phyloP scores from a whole-genome alignment of 2,888 invertebrate genomes.

The Cylloceria caligata region DNA sequence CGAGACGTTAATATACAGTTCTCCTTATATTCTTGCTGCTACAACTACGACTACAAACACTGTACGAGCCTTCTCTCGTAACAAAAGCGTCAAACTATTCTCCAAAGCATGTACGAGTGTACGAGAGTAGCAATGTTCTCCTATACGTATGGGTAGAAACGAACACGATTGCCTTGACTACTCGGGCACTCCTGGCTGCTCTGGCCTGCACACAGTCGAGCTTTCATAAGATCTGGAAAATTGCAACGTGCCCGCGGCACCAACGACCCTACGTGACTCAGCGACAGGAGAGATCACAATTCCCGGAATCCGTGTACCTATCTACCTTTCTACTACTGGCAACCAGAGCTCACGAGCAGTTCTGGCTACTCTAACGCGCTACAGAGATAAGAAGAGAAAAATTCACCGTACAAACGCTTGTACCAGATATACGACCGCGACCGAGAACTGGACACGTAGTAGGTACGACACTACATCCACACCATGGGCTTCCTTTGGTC shows the following conservation, averaged over 20 bases:
- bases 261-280: constrained; percentile 68
- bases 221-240: constrained; percentile 68
- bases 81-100: constrained; percentile 55
- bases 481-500: neutral
- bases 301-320: constrained; percentile 63
- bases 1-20: neutral
- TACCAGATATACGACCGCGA: constrained; percentile 4
- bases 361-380: constrained; percentile 8
- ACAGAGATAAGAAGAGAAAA: constrained; percentile 54
- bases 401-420: constrained; percentile 41
- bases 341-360: constrained; percentile 48
- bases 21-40: neutral
- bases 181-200: neutral
- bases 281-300: constrained; percentile 66
- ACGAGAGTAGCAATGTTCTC: constrained; percentile 27
- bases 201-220: constrained; percentile 43
- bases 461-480: constrained; percentile 28
- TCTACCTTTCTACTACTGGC: constrained; percentile 27
- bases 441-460: constrained; percentile 42
- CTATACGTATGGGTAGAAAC: neutral
- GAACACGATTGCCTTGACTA: neutral
- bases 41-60: neutral
- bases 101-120: constrained; percentile 7
- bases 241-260: constrained; percentile 68
- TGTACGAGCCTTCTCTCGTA: constrained; percentile 25